Base-by-base conservation (phyloP, 2,888 invertebrate genomes). In the Erpobdella octoculata region DNA sequence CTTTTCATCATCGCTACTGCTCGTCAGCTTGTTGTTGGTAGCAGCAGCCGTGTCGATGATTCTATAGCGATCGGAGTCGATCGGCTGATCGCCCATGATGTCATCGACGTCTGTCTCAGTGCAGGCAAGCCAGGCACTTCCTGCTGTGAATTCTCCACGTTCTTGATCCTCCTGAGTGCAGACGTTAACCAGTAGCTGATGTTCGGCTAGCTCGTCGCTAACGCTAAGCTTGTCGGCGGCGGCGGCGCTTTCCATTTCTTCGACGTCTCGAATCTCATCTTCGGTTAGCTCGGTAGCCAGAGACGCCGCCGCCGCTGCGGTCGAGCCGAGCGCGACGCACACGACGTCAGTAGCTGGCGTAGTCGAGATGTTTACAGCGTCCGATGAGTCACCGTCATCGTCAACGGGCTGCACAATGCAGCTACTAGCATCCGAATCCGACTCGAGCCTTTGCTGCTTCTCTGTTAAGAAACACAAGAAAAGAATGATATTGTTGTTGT, bases 191-290 rank as follows among this genome's bases (percentile, higher is more conserved):
- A n/a, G n/a, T n/a, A n/a, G n/a, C n/a, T n/a, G n/a, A n/a, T n/a
- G n/a, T 41, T 9, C 41, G 41, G 41, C 41, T 12, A 12, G 9
- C 9, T 9, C 18, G 18, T 9, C 41, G 9, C 9, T 12, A 12
- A 28, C 8, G 21, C 28, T 21, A 53, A 53, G 53, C 28, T 53
- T 15, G 6, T 53, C 53, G 15, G 21, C n/a, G 21, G 21, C 53
- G 0, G 9, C 9, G 41, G 12, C n/a, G 21, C 21, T 25, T 4
- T 35, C 62, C 62, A 62, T 62, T 18, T 62, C 62, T 18, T 62
- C 28, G n/a, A 62, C 62, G 9, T 62, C 62, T 6, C 62, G 62
- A 9, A 62, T 62, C n/a, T 62, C 62, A n/a, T 62, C 62, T 9
- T 62, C 62, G 8, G 62, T 62, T 35, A 62, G 15, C 33, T 62